Evolutionary conservation across 1,140 invertebrate species (phyloP), one percentile per base, ranked within the genome.

Genomic region (Bombus breviceps): DNA sequence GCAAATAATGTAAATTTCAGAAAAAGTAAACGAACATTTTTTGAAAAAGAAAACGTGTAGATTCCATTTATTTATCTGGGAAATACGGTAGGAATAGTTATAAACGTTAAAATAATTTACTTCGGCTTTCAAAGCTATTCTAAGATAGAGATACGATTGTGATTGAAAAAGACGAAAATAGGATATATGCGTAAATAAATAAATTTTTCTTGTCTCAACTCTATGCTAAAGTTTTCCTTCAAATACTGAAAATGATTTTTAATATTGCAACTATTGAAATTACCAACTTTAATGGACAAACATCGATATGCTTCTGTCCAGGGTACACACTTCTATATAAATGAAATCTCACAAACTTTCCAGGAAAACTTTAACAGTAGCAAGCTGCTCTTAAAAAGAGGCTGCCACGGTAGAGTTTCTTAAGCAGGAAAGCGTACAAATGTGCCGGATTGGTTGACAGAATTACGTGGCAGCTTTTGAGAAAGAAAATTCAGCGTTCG

Each of bases 321-420:
- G 6, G 47, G 1, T 22, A 53, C 10, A 12, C 22, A 3, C 3
- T 25, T 9, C 9, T 68, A 68, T 22, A n/a, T 18, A n/a, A 43
- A 43, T 39, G 41, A 15, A 43, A 72, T n/a, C 13, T 72, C 28
- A 28, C 39, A 9, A 64, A 53, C 59, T 62, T 22, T 47, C 15
- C 41, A 10, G 15, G 39, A 9, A 28, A n/a, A 59, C 57, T 41
- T 59, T 12, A 62, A 39, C 28, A 39, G 13, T 3, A 28, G 75
- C 25, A 66, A 64, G 39, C 59, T 62, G 75, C 34, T 77, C 75
- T 62, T 78, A 41, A 78, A 78, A 78, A 77, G 37, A 41, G 10
- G 1, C 57, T 22, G 15, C 28, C 25, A 76, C 41, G 18, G 13
- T 13, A 64, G 37, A 64, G 28, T 78, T 64, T 37, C 59, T 64